phyloP scores from a whole-genome alignment of 2,113 vertebrate genomes.

The Haemorhous mexicanus region DNA sequence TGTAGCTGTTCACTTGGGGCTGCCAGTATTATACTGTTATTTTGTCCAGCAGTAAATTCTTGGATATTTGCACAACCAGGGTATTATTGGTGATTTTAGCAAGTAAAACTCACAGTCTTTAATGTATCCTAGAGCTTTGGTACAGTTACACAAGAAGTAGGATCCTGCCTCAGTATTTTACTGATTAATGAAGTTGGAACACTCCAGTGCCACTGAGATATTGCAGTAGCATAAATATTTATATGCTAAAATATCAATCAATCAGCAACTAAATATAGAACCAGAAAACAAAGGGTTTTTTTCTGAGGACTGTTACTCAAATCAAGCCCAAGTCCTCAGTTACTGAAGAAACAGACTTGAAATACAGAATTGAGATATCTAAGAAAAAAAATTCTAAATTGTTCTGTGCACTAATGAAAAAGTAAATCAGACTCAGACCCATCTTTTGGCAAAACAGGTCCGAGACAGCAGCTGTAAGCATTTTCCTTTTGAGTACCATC shows the following conservation, averaged over 20 bases:
- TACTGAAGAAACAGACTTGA: background rate
- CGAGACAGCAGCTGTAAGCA: accelerated
- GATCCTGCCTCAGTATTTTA: background rate
- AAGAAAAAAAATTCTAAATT: background rate
- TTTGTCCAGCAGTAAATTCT: background rate
- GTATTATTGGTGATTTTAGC: background rate
- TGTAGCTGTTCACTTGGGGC: background rate
- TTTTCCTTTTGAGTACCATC: background rate
- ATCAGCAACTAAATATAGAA: background rate
- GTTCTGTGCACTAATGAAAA: background rate
- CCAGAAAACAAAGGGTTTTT: background rate
- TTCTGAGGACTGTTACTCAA: background rate
- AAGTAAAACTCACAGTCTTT: background rate
- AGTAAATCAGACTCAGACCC: background rate
- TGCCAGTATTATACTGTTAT: background rate
- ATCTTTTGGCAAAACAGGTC: background rate
- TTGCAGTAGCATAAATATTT: background rate
- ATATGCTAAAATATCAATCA: background rate
- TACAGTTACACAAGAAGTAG: background rate
- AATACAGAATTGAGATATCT: background rate
- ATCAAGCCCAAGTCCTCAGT: background rate
- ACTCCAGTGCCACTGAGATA: background rate
- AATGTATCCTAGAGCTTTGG: background rate
- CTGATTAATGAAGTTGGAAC: background rate
- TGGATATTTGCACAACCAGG: background rate